Conservation (phyloP, 2,113 vertebrate species). For the Hippocampus abdominalis region DNA sequence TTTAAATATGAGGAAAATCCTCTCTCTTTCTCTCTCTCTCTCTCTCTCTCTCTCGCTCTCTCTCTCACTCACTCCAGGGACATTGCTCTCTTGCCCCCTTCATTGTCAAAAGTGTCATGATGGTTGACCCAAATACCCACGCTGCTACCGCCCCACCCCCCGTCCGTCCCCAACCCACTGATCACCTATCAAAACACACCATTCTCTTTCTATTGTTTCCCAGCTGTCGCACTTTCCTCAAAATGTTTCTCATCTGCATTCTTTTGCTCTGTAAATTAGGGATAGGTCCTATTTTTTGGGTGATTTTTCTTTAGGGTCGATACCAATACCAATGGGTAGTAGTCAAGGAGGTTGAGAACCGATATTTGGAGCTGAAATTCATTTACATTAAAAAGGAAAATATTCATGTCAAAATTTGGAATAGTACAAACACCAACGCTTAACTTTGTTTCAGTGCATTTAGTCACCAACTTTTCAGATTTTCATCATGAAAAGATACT, state of each 20-base stretch:
- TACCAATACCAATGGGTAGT: too few species aligned
- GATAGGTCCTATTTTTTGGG: too few species aligned
- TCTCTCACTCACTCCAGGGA: conserved; percentile 6
- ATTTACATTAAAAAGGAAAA: too few species aligned
- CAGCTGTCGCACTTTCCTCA: neutral
- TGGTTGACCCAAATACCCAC: conserved; percentile 66
- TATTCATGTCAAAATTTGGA: too few species aligned
- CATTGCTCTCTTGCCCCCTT: conserved; percentile 7
- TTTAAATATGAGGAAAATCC: neutral
- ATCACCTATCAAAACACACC: conserved; percentile 45
- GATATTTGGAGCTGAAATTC: too few species aligned
- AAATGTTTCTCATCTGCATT: conserved; percentile 5
- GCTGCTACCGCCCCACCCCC: conserved; percentile 49
- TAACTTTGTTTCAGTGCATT: too few species aligned
- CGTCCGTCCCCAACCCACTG: conserved; percentile 22
- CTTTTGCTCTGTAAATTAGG: neutral
- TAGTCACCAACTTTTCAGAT: too few species aligned
- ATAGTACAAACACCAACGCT: too few species aligned
- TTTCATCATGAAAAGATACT: too few species aligned
- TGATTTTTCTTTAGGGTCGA: too few species aligned
- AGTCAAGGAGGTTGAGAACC: too few species aligned
- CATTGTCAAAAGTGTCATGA: conserved; percentile 42
- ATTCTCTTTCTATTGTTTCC: conserved; percentile 42
- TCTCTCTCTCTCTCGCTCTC: neutral
- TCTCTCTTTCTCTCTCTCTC: conserved; percentile 6